Evolutionary conservation across 2,797 vertebrate species (phyloP).

Genomic region (Lycodopsis pacificus): DNA sequence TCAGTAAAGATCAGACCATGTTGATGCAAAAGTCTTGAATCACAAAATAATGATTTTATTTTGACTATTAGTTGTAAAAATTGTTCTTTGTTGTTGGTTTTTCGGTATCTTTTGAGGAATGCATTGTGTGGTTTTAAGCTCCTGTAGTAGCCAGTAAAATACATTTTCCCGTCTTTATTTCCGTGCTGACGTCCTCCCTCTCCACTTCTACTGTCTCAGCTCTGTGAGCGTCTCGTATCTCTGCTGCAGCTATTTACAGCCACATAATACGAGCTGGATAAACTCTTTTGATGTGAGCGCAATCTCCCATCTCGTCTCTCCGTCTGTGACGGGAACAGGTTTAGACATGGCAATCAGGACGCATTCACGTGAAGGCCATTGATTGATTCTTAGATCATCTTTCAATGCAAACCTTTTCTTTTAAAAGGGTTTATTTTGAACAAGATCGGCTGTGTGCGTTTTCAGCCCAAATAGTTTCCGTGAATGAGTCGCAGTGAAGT

Average conservation of each 20-base stretch:
- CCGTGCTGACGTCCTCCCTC: slow-evolving; percentile 11
- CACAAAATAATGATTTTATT: not conserved
- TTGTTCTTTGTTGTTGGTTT: not conserved
- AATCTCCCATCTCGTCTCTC: slow-evolving; percentile 72
- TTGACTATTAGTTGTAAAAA: not conserved
- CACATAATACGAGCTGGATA: slow-evolving; percentile 74
- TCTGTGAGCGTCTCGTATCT: slow-evolving; percentile 57
- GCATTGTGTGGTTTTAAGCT: not conserved
- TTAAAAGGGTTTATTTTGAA: slow-evolving; percentile 66
- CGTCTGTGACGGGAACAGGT: slow-evolving; percentile 74
- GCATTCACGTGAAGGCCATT: slow-evolving; percentile 75
- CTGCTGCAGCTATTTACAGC: slow-evolving; percentile 80
- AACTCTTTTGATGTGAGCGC: slow-evolving; percentile 78
- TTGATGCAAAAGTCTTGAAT: not conserved
- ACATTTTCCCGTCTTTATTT: not conserved
- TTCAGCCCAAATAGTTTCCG: slow-evolving; percentile 52
- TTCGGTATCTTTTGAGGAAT: slow-evolving; percentile 5
- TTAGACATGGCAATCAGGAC: slow-evolving; percentile 82
- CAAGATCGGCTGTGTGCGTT: slow-evolving; percentile 52
- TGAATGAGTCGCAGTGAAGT: slow-evolving; percentile 54
- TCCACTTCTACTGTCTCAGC: slow-evolving; percentile 37
- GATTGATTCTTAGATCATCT: slow-evolving; percentile 79
- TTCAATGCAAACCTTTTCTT: slow-evolving; percentile 64
- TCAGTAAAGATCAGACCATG: not conserved
- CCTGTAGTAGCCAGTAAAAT: not conserved